These are phyloP conservation scores for Turdus rufiventris DNA, from an alignment of 2,113 vertebrate species.

Conservation along the genomic window DNA sequence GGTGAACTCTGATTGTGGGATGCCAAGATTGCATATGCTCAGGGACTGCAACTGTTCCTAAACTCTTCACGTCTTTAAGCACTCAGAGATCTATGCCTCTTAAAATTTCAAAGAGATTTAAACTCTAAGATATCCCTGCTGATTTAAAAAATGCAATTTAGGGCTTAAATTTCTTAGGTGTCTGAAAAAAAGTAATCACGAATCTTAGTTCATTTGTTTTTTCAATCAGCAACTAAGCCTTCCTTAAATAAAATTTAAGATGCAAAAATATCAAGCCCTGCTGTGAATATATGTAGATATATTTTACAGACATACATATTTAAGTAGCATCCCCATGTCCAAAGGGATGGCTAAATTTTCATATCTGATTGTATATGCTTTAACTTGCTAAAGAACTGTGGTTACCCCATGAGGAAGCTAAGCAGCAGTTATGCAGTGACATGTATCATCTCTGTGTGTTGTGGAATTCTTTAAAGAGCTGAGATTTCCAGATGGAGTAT, in stretches of 20 bases:
- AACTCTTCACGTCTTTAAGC: neutral
- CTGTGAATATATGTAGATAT: neutral
- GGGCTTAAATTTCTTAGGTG: neutral
- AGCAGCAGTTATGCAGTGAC: neutral
- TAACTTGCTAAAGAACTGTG: constrained; percentile 10
- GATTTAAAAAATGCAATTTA: neutral
- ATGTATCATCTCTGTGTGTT: neutral
- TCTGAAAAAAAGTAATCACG: neutral
- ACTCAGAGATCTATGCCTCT: neutral
- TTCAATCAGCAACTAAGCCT: neutral
- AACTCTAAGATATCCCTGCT: neutral
- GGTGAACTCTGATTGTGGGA: neutral
- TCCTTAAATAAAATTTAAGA: neutral
- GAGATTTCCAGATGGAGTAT: neutral
- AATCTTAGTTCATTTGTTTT: neutral
- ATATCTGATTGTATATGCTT: constrained; percentile 9
- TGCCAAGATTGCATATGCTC: neutral
- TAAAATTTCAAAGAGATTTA: neutral
- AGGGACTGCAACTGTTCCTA: neutral
- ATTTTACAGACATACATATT: neutral
- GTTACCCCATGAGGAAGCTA: neutral
- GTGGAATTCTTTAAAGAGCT: neutral
- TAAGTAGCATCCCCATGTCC: neutral
- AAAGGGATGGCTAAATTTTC: constrained; percentile 24
- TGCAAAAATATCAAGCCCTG: neutral